Base-by-base conservation (phyloP, 37 sponge, comb jelly and placozoan genomes). In the Bolinopsis microptera region DNA sequence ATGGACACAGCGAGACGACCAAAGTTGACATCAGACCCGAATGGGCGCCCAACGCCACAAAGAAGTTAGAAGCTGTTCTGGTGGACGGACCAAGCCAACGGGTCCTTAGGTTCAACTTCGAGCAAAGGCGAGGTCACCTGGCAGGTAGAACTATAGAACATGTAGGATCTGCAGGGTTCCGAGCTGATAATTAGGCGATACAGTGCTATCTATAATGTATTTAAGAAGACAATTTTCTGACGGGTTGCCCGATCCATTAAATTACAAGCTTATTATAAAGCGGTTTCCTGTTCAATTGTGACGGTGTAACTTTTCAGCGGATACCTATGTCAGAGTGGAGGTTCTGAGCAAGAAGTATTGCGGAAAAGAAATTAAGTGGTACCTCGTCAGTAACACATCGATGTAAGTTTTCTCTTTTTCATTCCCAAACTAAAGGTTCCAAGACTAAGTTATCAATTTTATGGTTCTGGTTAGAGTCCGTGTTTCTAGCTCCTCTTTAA, bases 91-190 rank as follows among this genome's bases (percentile, higher is more conserved):
- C 1, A 8, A 18, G 26, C 61, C 9, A 21, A 3, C 13, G 61
- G 27, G 36, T 41, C 8, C 27, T 86, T 2, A 28, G 24, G 27
- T 86, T 86, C 61, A 38, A 86, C 90, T 86, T 86, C 61, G 90
- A 41, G 90, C 90, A 86, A 24, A 8, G 90, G 90, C 13, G 23
- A 86, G 27, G 36, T 16, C 61, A 41, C 30, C 61, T 86, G 2
- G 36, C 90, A 0, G 90, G 90, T 86, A 38, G 39, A 13, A 48
- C 61, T 48, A 48, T 48, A n/a, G n/a, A n/a, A n/a, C n/a, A n/a
- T 13, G 21, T 67, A 13, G 18, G 18, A 67, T 67, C 21, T 67
- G 18, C 13, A 13, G 18, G 13, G 18, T n/a, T n/a, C n/a, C n/a
- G n/a, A n/a, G n/a, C n/a, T n/a, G n/a, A n/a, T n/a, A n/a, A n/a